A percentile compares a stretch with the other conserved stretches of the same genome.
phyloP scores from a whole-genome alignment of 2,888 invertebrate species.

The Aleiodes leptofemur region DNA sequence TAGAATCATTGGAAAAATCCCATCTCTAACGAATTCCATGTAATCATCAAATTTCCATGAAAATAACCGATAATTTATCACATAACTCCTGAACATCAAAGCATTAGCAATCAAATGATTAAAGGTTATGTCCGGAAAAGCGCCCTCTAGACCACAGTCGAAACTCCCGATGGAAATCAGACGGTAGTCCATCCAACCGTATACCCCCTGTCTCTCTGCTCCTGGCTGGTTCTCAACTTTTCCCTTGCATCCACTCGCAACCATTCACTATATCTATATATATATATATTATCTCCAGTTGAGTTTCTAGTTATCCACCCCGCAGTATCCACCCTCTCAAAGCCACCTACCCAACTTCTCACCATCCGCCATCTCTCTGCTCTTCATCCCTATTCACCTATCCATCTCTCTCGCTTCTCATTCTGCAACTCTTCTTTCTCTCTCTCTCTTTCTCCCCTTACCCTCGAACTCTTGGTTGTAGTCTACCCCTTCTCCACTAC shows the following conservation, averaged over 20 bases:
- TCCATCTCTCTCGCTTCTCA: constrained; percentile 20
- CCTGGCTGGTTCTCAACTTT: constrained; percentile 18
- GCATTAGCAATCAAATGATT: constrained; percentile 63
- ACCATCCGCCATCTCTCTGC: constrained; percentile 48
- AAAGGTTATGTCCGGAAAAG: constrained; percentile 54
- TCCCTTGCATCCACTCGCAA: constrained; percentile 25
- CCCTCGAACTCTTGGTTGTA: constrained; percentile 11
- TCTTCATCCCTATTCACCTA: constrained; percentile 17
- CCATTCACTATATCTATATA: not conserved
- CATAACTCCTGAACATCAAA: constrained; percentile 46
- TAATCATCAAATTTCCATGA: not conserved
- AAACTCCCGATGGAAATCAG: constrained; percentile 65
- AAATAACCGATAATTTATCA: constrained; percentile 25
- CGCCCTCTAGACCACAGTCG: constrained; percentile 37
- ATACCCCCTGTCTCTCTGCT: constrained; percentile 45
- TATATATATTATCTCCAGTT: constrained; percentile 9
- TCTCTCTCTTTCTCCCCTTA: constrained; percentile 19
- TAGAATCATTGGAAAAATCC: too few species aligned
- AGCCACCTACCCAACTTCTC: constrained; percentile 55
- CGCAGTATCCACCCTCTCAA: constrained; percentile 58
- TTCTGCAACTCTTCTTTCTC: not conserved
- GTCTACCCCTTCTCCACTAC: constrained; percentile 12
- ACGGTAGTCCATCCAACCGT: constrained; percentile 54
- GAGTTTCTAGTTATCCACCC: constrained; percentile 35
- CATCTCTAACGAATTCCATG: too few species aligned